Evolutionary conservation across 2,888 invertebrate genomes (phyloP).

Genomic region (Merodon equestris): DNA sequence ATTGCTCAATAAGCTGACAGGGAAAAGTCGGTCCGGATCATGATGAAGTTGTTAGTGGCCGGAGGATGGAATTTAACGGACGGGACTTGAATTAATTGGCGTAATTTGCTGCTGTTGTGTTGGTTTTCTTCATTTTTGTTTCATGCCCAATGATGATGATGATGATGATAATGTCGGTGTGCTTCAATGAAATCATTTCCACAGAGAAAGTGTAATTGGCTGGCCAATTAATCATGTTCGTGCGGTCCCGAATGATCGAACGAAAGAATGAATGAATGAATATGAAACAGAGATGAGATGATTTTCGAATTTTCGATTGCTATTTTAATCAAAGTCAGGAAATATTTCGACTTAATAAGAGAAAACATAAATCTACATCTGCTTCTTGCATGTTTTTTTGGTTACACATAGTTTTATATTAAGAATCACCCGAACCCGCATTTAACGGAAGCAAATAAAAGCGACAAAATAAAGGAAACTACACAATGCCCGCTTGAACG

Average conservation of each 20-base stretch:
- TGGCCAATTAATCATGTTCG: slow-evolving; percentile 65
- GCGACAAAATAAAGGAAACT: slow-evolving; percentile 4
- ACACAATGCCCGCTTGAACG: slow-evolving; percentile 56
- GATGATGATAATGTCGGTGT: slow-evolving; percentile 55
- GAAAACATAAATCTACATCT: background rate
- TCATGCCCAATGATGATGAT: slow-evolving; percentile 11
- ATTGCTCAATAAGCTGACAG: no score
- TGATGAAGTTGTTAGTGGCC: background rate
- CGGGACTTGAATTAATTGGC: slow-evolving; percentile 67
- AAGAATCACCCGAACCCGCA: slow-evolving; percentile 24
- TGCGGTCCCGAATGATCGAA: slow-evolving; percentile 37
- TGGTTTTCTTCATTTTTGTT: slow-evolving; percentile 13
- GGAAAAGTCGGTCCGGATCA: no score
- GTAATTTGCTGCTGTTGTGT: slow-evolving; percentile 59
- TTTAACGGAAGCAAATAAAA: slow-evolving; percentile 31
- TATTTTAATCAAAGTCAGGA: no score
- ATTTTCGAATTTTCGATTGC: no score
- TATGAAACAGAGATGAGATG: no score
- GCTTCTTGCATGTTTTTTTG: no score
- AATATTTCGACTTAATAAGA: no score
- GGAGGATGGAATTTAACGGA: slow-evolving; percentile 56
- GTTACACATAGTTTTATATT: no score
- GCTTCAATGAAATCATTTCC: slow-evolving; percentile 59
- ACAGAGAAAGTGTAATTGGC: slow-evolving; percentile 56
- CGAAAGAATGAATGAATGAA: no score